A percentile compares a stretch with the other conserved stretches of the same genome.
Conservation (phyloP, 1,140 invertebrate genomes). For the Zaprionus vittiger region DNA sequence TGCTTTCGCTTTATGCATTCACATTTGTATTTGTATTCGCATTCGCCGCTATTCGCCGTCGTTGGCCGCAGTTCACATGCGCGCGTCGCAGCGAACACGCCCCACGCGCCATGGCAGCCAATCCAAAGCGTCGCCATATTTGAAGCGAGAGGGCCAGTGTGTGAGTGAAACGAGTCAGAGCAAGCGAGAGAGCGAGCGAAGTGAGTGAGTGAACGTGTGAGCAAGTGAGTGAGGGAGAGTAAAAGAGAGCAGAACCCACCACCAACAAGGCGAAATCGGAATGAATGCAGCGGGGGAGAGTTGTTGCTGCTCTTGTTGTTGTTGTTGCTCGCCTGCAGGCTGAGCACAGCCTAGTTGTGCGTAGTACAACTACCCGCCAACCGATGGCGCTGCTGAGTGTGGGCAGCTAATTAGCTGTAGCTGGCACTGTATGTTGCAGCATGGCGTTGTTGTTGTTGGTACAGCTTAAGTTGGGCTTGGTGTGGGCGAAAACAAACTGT, state of each 20-base stretch:
- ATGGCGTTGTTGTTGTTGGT: slow-evolving; percentile 3
- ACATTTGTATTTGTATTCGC: not conserved
- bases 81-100: slow-evolving; percentile 32
- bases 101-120: slow-evolving; percentile 45
- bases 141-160: slow-evolving; percentile 62
- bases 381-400: slow-evolving; percentile 52
- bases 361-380: slow-evolving; percentile 59
- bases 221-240: slow-evolving; percentile 25
- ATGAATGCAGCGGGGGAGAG: slow-evolving; percentile 56
- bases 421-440: not conserved
- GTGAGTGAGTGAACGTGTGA: slow-evolving; percentile 15
- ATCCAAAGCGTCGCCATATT: slow-evolving; percentile 72
- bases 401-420: slow-evolving; percentile 46
- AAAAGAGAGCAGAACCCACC: slow-evolving; percentile 52
- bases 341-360: slow-evolving; percentile 29
- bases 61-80: slow-evolving; percentile 31
- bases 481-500: slow-evolving; percentile 57
- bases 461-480: slow-evolving; percentile 24
- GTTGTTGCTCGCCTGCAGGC: slow-evolving; percentile 30
- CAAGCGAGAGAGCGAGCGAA: not conserved
- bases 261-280: slow-evolving; percentile 54
- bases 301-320: slow-evolving; percentile 20
- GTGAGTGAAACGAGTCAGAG: not conserved
- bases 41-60: slow-evolving; percentile 39
- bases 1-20: slow-evolving; percentile 53